Percentiles rank a stretch among this genome's conserved stretches.
Conservation (phyloP, 2,113 vertebrate species). For the Ammospiza caudacuta region DNA sequence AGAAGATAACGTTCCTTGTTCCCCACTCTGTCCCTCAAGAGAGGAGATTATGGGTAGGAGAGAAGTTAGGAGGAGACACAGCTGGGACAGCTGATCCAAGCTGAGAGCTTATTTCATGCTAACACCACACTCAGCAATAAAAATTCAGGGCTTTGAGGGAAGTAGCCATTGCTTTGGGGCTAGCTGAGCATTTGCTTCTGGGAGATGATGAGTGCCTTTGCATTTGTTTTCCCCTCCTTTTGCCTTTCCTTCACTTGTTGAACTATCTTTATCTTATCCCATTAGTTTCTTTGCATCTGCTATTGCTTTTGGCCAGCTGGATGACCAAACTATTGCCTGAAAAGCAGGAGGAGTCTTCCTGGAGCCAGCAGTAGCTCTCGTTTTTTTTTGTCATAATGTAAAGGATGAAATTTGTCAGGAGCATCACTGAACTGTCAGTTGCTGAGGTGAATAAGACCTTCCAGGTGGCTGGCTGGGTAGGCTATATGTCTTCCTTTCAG, state of each 20-base stretch:
- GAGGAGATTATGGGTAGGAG: neutral
- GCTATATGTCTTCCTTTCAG: neutral
- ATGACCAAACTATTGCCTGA: neutral
- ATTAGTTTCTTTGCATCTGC: neutral
- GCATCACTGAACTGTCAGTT: neutral
- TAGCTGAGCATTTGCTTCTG: neutral
- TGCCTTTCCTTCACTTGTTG: neutral
- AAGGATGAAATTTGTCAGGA: neutral
- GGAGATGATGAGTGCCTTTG: neutral
- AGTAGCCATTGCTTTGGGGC: neutral
- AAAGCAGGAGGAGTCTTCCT: neutral
- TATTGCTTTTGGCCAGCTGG: neutral
- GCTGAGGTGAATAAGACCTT: neutral
- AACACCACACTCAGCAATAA: neutral
- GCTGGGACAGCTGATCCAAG: neutral
- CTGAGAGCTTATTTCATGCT: neutral
- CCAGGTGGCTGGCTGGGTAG: neutral
- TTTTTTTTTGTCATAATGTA: neutral
- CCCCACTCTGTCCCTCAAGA: neutral
- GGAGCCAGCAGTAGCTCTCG: neutral
- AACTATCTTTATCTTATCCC: neutral
- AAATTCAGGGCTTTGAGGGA: neutral
- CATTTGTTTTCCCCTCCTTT: rapidly evolving
- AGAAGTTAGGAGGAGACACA: neutral
- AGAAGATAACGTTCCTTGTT: neutral